Conservation (phyloP, 2,888 invertebrate species). For the Volucella zonaria region DNA sequence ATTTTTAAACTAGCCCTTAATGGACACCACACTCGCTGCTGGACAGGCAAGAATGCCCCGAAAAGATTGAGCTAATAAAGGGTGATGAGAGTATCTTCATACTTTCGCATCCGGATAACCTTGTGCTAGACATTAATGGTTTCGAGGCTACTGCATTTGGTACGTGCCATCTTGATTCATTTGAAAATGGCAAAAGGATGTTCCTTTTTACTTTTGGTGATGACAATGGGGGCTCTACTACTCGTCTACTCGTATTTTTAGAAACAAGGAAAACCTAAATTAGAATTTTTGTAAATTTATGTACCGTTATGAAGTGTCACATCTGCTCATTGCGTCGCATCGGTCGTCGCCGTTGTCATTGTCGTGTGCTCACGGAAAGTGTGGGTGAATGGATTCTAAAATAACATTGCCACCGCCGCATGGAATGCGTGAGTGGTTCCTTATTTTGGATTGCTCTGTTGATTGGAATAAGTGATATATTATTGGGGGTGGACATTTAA, state of each 20-base stretch:
- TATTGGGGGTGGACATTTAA: slow-evolving; percentile 67
- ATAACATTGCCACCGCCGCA: slow-evolving; percentile 1
- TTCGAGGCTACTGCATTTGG: slow-evolving; percentile 51
- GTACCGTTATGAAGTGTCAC: slow-evolving; percentile 72
- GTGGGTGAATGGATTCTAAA: slow-evolving; percentile 55
- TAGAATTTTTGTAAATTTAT: slow-evolving; percentile 71
- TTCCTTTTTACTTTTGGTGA: slow-evolving; percentile 11
- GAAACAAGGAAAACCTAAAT: slow-evolving; percentile 71
- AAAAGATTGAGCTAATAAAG: slow-evolving; percentile 28
- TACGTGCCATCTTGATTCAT: slow-evolving; percentile 67
- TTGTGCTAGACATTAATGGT: slow-evolving; percentile 42
- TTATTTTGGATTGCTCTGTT: slow-evolving; percentile 44
- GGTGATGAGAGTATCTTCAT: slow-evolving; percentile 18
- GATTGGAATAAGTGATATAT: slow-evolving; percentile 65
- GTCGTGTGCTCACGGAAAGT: slow-evolving; percentile 22
- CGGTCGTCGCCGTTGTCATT: too few relatives aligned
- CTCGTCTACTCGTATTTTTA: slow-evolving; percentile 48
- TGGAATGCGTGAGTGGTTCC: slow-evolving; percentile 16
- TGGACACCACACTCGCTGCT: slow-evolving; percentile 43
- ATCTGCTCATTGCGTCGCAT: slow-evolving; percentile 41
- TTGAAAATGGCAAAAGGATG: slow-evolving; percentile 67
- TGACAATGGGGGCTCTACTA: slow-evolving; percentile 47
- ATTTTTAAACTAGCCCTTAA: slow-evolving; percentile 65
- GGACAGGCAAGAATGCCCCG: slow-evolving; percentile 5
- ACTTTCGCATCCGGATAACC: slow-evolving; percentile 22